These are phyloP conservation scores for Hydrozoanthus gracilis DNA, from an alignment of 92 coral and sea anemone genomes.

Conservation along the genomic window DNA sequence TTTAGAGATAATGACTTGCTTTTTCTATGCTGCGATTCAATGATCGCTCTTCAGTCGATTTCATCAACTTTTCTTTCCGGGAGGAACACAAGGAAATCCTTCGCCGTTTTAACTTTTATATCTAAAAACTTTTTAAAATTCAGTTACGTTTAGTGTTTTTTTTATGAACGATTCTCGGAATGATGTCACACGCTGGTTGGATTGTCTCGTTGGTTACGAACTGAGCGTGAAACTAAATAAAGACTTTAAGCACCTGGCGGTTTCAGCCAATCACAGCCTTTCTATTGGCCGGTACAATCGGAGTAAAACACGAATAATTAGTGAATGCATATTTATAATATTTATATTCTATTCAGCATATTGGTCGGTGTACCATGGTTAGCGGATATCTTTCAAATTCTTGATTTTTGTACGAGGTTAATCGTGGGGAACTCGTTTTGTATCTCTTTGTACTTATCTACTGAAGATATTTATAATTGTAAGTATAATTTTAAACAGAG, in stretches of 20 bases:
- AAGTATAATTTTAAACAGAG: constrained; percentile 3
- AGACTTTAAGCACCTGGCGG: constrained; percentile 29
- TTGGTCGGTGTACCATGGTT: constrained; percentile 12
- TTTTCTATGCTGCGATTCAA: constrained; percentile 14
- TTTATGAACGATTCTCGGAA: neutral
- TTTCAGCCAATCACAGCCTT: constrained; percentile 27
- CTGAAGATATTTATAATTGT: neutral
- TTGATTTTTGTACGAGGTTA: constrained; percentile 5
- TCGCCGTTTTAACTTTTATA: neutral
- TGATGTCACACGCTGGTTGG: constrained; percentile 11
- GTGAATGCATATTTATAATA: neutral
- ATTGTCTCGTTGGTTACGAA: constrained; percentile 1
- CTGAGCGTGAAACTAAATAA: constrained; percentile 4
- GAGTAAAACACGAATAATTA: constrained; percentile 29
- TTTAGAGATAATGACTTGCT: neutral
- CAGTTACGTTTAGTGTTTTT: neutral
- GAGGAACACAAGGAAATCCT: neutral
- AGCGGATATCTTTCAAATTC: neutral
- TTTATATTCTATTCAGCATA: constrained; percentile 34
- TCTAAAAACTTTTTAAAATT: neutral
- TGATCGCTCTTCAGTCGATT: neutral
- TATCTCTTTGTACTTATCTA: neutral
- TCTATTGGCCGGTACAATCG: neutral
- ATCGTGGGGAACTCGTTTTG: constrained; percentile 4
- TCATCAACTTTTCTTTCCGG: neutral